Percentiles rank a stretch among this genome's conserved stretches.
phyloP scores from a whole-genome alignment of 2,113 vertebrate genomes.

The Trichechus manatus region DNA sequence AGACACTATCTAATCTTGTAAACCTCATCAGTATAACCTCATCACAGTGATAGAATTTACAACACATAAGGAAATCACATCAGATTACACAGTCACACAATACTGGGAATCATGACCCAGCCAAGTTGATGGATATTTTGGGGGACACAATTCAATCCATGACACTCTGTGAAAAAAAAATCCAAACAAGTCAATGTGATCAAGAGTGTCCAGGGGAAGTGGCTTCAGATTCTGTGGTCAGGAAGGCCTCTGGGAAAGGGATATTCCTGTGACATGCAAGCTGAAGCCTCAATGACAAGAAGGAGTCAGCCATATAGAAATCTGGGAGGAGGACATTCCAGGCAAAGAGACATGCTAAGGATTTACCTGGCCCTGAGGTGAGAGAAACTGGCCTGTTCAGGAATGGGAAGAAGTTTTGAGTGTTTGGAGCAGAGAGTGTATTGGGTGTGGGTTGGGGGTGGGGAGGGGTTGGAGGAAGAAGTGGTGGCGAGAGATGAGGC shows the following conservation, averaged over 20 bases:
- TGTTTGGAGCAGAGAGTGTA: neutral
- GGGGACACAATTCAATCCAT: too few relatives aligned
- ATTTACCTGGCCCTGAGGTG: neutral
- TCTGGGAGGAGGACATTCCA: neutral
- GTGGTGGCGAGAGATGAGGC: neutral
- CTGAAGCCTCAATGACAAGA: constrained; percentile 15
- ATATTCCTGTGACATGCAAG: neutral
- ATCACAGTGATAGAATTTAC: too few relatives aligned
- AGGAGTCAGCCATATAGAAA: neutral
- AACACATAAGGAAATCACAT: too few relatives aligned
- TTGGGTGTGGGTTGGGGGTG: too few relatives aligned
- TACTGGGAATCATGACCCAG: too few relatives aligned
- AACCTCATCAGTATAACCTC: too few relatives aligned
- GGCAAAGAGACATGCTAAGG: neutral
- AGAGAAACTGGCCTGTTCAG: neutral
- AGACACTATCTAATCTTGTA: too few relatives aligned
- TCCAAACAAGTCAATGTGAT: neutral
- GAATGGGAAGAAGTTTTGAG: neutral
- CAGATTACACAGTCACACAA: too few relatives aligned
- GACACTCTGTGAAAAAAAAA: neutral
- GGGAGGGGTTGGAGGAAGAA: neutral
- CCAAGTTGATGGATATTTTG: too few relatives aligned
- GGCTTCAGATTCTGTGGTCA: neutral
- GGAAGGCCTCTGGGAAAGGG: neutral
- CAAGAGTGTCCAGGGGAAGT: neutral